phyloP scores from a whole-genome alignment of 2,113 vertebrate genomes.

The Caranx ignobilis region DNA sequence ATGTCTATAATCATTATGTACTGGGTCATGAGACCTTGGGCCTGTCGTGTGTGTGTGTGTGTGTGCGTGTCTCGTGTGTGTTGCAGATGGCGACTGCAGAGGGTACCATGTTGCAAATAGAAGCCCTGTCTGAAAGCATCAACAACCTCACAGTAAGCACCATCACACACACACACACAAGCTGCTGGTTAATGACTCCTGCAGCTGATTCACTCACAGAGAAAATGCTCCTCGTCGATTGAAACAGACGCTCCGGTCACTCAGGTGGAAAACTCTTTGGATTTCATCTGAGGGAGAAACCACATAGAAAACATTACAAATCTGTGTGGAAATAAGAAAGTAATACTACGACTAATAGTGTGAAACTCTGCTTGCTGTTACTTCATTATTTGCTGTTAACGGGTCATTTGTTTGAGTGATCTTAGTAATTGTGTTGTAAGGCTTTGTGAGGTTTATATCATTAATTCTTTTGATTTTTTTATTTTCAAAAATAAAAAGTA shows the following conservation, averaged over 20 bases:
- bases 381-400: not conserved
- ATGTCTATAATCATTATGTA: not conserved
- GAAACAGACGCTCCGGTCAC: constrained; percentile 21
- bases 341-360: not conserved
- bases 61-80: constrained; percentile 42
- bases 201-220: constrained; percentile 24
- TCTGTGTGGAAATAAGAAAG: constrained; percentile 1
- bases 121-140: constrained; percentile 93
- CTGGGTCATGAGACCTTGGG: constrained; percentile 8
- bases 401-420: constrained; percentile 22
- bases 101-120: constrained; percentile 90
- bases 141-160: constrained; percentile 91
- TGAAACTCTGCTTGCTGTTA: not conserved
- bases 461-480: not conserved
- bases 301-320: not conserved
- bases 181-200: constrained; percentile 50
- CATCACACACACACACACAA: constrained; percentile 48
- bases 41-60: not conserved
- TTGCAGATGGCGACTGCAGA: constrained; percentile 92
- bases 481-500: not conserved
- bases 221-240: constrained; percentile 11
- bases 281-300: not conserved
- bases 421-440: not conserved
- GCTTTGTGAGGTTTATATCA: not conserved
- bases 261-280: constrained; percentile 17